Percentiles rank a stretch among this genome's conserved stretches.
These are phyloP conservation scores for Enoplosus armatus DNA, from an alignment of 2,797 vertebrate genomes.

Conservation along the genomic window DNA sequence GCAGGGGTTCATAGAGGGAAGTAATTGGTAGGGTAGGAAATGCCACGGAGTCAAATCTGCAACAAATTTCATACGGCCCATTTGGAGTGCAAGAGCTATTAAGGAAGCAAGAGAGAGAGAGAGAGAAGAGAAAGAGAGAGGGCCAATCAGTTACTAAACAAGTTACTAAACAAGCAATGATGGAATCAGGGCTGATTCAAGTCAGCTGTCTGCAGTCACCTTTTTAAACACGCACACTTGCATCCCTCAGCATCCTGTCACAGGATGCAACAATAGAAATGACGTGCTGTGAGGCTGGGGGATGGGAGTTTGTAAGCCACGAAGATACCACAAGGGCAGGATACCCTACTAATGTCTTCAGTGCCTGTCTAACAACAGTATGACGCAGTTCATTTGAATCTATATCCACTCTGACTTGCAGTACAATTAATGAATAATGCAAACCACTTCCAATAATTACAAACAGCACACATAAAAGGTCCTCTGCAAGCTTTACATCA, in stretches of 20 bases:
- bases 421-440: slow-evolving; percentile 8
- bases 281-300: slow-evolving; percentile 6
- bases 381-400: slow-evolving; percentile 9
- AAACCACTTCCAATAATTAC: slow-evolving; percentile 25
- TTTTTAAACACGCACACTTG: slow-evolving; percentile 2
- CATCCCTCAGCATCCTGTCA: slow-evolving; percentile 11
- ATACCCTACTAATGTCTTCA: slow-evolving; percentile 12
- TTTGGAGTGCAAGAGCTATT: slow-evolving; percentile 35
- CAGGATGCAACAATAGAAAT: slow-evolving; percentile 9
- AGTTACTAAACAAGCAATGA: slow-evolving; percentile 30
- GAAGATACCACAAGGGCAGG: slow-evolving; percentile 16
- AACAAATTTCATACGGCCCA: slow-evolving; percentile 49
- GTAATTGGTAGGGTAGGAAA: slow-evolving; percentile 31
- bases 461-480: slow-evolving; percentile 10
- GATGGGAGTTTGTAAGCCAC: slow-evolving; percentile 5
- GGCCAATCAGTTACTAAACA: slow-evolving; percentile 31
- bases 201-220: slow-evolving; percentile 18
- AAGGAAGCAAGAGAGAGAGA: slow-evolving; percentile 5
- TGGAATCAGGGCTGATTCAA: not conserved
- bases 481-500: not conserved
- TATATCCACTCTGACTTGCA: slow-evolving; percentile 4
- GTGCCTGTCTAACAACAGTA: not conserved
- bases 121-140: not conserved
- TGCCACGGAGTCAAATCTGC: slow-evolving; percentile 34
- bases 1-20: not conserved